Percentiles rank a stretch among this genome's conserved stretches.
Conservation (phyloP, 1,140 invertebrate genomes). For the Dendrolimus kikuchii region DNA sequence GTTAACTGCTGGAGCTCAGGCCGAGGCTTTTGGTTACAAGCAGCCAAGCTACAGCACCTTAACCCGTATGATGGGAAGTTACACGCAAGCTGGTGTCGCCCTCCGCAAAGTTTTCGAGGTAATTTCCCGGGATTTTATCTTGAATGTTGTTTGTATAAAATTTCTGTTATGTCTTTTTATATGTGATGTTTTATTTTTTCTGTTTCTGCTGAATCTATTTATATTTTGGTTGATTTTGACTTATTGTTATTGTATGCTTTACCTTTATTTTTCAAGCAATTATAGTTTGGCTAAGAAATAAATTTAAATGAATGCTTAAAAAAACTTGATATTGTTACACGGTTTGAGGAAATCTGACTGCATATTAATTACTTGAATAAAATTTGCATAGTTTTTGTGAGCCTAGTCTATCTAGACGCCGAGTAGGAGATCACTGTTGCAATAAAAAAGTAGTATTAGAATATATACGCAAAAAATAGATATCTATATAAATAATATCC, state of each 20-base stretch:
- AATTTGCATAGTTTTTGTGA: no score
- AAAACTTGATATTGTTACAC: no score
- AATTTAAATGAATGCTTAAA: no score
- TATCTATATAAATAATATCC: no score
- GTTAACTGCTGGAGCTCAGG: conserved; percentile 87
- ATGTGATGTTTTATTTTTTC: conserved; percentile 18
- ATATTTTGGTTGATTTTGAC: conserved; percentile 5
- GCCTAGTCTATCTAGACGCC: no score
- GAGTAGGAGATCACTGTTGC: no score
- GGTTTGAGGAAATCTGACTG: no score
- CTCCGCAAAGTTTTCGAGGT: conserved; percentile 70
- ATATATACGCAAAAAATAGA: no score
- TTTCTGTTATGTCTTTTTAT: conserved; percentile 6
- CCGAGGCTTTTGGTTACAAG: conserved; percentile 84
- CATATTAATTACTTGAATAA: no score
- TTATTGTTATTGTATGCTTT: conserved; percentile 19
- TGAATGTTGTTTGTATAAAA: conserved; percentile 18
- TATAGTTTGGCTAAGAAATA: no score
- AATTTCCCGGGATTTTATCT: conserved; percentile 20
- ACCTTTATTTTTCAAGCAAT: conserved; percentile 8
- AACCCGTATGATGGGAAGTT: conserved; percentile 90
- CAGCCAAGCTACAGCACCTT: conserved; percentile 81
- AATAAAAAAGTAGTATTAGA: no score
- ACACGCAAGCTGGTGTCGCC: conserved; percentile 82
- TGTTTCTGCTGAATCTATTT: conserved; percentile 3